Base-by-base conservation (phyloP, 1,140 invertebrate genomes). In the Andricus grossulariae region DNA sequence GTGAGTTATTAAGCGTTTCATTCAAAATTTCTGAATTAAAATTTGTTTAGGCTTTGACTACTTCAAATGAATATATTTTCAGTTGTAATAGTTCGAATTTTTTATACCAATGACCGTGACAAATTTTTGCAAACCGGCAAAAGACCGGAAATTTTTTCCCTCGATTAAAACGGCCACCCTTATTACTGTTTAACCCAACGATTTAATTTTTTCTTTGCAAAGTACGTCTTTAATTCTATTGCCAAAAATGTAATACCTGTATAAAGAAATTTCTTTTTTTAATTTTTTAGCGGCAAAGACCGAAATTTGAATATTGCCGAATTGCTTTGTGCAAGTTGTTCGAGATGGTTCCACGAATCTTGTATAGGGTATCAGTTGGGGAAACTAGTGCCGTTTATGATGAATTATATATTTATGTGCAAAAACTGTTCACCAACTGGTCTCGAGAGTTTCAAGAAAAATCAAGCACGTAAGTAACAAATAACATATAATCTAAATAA, bases 371-470 rank as follows among this genome's bases (percentile, higher is more conserved):
- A 97, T 91, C 96, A 98, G 86, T 87, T 98, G 21, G 97, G 97
- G 49, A 98, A 98, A 91, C 90, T 98, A 60, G 95, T 99, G 49
- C 97, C 97, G 0, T 99, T 99, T 86, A 97, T 99, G 94, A 96
- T 97, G 81, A 99, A 98, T 89, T 99, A 99, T 90, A 93, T 98
- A 77, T 99, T 99, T 90, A 94, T 97, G 76, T 99, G 98, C 89
- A 99, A 99, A 91, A 97, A 97, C 83, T 99, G 98, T 90, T 98
- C 97, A 71, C 94, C 95, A n/a, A 97, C 95, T 71, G 96, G 97
- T 6, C 88, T 97, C 45, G 97, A 98, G 89, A 96, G 93, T 83
- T 98, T 98, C 87, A 96, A 96, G 84, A 97, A 97, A 87, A 97
- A 94, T 86, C 96, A 97, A 94, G 96, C 97, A 52, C 96, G 97